These are phyloP conservation scores for Halocynthia aurantium DNA, from an alignment of 23 tunicate species.

Conservation along the genomic window DNA sequence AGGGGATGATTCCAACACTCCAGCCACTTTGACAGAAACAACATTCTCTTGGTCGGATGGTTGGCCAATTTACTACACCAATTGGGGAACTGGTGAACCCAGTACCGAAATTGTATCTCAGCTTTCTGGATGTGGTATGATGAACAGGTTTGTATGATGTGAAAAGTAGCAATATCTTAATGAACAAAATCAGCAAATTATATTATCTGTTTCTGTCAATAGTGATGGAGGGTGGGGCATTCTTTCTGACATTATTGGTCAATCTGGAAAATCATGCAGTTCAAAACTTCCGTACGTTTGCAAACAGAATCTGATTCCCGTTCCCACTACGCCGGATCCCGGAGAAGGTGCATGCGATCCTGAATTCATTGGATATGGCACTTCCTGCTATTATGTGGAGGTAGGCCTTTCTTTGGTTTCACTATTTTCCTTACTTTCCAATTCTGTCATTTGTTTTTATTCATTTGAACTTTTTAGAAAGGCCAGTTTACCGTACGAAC, in stretches of 20 bases:
- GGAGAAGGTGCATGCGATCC: conserved; percentile 67
- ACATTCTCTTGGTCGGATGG: conserved; percentile 55
- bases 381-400: conserved; percentile 60
- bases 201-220: not conserved
- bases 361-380: conserved; percentile 38
- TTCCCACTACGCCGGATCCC: conserved; percentile 43
- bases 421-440: too few relatives aligned
- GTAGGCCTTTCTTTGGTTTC: conserved; percentile 1
- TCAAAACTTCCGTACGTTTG: conserved; percentile 41
- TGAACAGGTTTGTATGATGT: conserved; percentile 31
- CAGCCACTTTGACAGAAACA: conserved; percentile 8
- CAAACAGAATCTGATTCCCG: conserved; percentile 28
- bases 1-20: too few relatives aligned
- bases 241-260: not conserved
- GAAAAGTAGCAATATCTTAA: not conserved
- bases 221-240: conserved; percentile 4
- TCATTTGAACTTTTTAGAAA: not conserved
- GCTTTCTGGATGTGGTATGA: conserved; percentile 45
- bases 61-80: conserved; percentile 68
- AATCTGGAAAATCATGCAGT: conserved; percentile 10
- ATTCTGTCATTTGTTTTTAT: not conserved
- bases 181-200: not conserved
- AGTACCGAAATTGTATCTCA: conserved; percentile 9
- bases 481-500: conserved; percentile 13
- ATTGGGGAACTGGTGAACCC: conserved; percentile 63